phyloP scores from a whole-genome alignment of 2,888 invertebrate genomes.

The Hirtodrosophila histrioides region DNA sequence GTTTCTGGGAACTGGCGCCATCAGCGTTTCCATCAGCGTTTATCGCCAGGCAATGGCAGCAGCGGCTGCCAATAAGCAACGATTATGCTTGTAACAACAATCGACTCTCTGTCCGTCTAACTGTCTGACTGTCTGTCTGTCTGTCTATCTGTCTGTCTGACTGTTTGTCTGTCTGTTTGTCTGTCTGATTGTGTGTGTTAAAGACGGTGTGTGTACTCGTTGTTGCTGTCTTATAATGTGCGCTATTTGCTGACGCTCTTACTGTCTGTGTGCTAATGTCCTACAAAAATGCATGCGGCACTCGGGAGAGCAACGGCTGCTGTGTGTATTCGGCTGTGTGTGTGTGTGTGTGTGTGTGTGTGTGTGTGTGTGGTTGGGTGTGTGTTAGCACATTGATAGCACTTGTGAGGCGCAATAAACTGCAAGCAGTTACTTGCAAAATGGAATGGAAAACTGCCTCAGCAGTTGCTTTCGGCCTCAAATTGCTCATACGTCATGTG shows the following conservation, averaged over 20 bases:
- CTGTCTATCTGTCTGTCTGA: conserved; percentile 38
- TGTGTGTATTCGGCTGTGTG: conserved; percentile 4
- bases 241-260: conserved; percentile 61
- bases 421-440: conserved; percentile 72
- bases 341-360: conserved; percentile 4
- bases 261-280: conserved; percentile 66
- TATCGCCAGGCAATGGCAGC: conserved; percentile 50
- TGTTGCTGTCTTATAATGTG: conserved; percentile 47
- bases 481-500: conserved; percentile 63
- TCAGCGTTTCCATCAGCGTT: conserved; percentile 67
- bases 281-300: conserved; percentile 73
- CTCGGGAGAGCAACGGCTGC: conserved; percentile 44
- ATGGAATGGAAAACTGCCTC: conserved; percentile 50
- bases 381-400: conserved; percentile 70
- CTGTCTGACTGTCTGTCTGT: conserved; percentile 14
- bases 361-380: conserved; percentile 12
- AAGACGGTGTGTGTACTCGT: conserved; percentile 6
- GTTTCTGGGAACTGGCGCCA: conserved; percentile 47
- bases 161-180: conserved; percentile 17
- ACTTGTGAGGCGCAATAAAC: conserved; percentile 78
- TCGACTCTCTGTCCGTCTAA: conserved; percentile 49
- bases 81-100: conserved; percentile 77
- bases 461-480: conserved; percentile 36
- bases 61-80: conserved; percentile 76
- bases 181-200: conserved; percentile 1